Evolutionary conservation across 2,113 vertebrate species (phyloP), one percentile per base, ranked within the genome.

Genomic region (Parus major): DNA sequence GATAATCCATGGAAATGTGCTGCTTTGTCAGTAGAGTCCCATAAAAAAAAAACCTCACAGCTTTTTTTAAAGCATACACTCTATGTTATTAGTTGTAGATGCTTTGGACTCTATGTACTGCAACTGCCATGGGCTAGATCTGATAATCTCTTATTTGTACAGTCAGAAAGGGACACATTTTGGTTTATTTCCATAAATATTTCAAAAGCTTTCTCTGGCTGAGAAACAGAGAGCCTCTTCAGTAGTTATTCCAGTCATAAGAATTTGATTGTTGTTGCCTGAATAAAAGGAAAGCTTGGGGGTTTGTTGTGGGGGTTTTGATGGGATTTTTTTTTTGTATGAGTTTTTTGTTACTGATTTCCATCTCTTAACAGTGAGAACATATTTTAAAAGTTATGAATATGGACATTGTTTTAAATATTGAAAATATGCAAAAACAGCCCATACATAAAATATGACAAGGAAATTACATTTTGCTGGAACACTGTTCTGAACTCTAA

Each of bases 371-470:
- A 96, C 83, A 97, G 90, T 84, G 93, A 97, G 95, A 98, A 95
- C 53, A 1, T 97, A 96, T 94, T 95, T 97, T 93, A 86, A 92
- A 75, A 70, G 6, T 94, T 73, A 97, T 97, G 96, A 98, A 98
- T 98, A 98, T 96, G 97, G 97, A 96, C 84, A n/a, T 15, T 41
- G 42, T 90, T 97, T 98, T 97, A 97, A 97, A 97, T 94, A 98
- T 95, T 97, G 95, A 92, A 96, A 97, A 94, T 92, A 82, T 16
- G 80, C 89, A 92, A 94, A 97, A 97, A 49, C 44, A 81, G 72
- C 14, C 87, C 77, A 95, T 93, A 95, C 90, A 97, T 97, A 95
- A 97, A 95, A 93, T 89, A 97, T 94, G 93, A 94, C 91, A 57
- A 91, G n/a, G 52, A 97, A 96, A 82, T 75, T 69, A 81, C 86